Percentiles rank a stretch among this genome's conserved stretches.
phyloP scores from a whole-genome alignment of 2,113 vertebrate genomes.

The Porphyrio hochstetteri region DNA sequence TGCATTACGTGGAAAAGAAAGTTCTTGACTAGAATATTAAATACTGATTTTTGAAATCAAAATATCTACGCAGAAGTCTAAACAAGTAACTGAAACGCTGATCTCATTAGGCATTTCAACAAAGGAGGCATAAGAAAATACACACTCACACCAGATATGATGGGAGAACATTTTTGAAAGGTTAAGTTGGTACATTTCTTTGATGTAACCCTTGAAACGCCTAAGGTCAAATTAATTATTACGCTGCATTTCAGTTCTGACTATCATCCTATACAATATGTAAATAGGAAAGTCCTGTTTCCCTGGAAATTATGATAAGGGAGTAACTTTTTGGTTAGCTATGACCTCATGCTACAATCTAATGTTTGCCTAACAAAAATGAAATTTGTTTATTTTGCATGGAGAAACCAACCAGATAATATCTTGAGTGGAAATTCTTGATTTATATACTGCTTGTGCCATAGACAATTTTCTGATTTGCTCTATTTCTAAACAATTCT shows the following conservation, averaged over 20 bases:
- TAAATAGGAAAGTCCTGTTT: slow-evolving; percentile 38
- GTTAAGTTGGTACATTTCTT: not conserved
- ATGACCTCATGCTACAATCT: not conserved
- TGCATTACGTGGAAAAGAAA: not conserved
- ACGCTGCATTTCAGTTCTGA: not conserved
- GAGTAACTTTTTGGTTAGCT: not conserved
- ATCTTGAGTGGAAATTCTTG: slow-evolving; percentile 1
- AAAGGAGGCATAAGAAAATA: not conserved
- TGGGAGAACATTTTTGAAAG: not conserved
- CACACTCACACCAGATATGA: not conserved
- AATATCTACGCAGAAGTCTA: not conserved
- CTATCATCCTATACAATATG: not conserved
- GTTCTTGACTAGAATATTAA: not conserved
- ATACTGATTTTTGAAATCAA: not conserved
- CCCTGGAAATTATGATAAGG: not conserved
- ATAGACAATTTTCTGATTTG: not conserved
- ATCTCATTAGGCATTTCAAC: not conserved
- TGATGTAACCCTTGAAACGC: not conserved
- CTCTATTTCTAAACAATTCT: not conserved
- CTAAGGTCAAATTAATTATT: not conserved
- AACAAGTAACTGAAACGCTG: not conserved
- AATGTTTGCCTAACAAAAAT: not conserved
- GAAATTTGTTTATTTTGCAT: not conserved
- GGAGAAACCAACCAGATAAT: not conserved
- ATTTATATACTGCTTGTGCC: not conserved